These are phyloP conservation scores for Heliconius ismenius DNA, from an alignment of 2,888 invertebrate genomes.

Conservation along the genomic window DNA sequence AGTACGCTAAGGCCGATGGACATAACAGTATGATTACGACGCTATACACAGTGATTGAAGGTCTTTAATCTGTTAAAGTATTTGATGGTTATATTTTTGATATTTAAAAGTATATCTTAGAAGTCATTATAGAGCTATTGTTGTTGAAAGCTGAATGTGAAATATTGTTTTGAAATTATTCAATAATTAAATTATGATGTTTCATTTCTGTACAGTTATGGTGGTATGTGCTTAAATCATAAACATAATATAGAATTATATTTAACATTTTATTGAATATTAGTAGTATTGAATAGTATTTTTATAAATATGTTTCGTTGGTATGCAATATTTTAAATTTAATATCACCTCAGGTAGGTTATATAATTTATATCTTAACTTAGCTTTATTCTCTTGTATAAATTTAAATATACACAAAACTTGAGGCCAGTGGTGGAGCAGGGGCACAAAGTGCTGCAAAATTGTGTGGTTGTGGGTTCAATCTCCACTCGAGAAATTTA, in stretches of 20 bases:
- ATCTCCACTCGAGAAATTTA: too few species aligned
- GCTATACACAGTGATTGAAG: constrained; percentile 87
- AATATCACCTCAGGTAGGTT: neutral
- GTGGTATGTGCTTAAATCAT: neutral
- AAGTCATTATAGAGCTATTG: neutral
- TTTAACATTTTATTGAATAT: too few species aligned
- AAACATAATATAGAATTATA: too few species aligned
- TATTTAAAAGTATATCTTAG: neutral
- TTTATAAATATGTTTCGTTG: constrained; percentile 1
- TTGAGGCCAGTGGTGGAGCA: too few species aligned
- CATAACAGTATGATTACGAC: constrained; percentile 88
- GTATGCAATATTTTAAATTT: neutral
- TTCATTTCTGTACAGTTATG: neutral
- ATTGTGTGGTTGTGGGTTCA: too few species aligned
- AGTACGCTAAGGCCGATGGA: constrained; percentile 82
- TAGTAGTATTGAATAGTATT: neutral
- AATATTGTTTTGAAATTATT: constrained; percentile 7
- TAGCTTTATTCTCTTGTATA: neutral
- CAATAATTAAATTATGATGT: neutral
- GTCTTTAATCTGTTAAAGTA: constrained; percentile 63
- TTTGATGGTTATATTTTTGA: neutral
- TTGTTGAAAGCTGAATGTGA: neutral
- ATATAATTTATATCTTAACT: neutral
- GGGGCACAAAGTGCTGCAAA: too few species aligned
- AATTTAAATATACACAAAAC: neutral